A percentile compares a stretch with the other conserved stretches of the same genome.
phyloP scores from a whole-genome alignment of 2,113 vertebrate genomes.

The Oncorhynchus gorbuscha region DNA sequence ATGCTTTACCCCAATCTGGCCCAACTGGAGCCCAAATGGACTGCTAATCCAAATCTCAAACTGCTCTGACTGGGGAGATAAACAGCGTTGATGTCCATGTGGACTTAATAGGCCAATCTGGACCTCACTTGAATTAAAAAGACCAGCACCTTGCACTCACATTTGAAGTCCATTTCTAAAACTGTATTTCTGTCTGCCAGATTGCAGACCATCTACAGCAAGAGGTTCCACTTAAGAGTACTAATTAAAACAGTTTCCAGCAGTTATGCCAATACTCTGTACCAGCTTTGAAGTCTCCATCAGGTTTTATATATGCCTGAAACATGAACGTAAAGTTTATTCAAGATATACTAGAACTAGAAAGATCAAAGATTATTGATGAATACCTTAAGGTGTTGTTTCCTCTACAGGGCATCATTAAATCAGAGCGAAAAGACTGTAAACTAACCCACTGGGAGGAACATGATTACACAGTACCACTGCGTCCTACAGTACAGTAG shows the following conservation, averaged over 20 bases:
- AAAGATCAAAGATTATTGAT: neutral
- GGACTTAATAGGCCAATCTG: conserved; percentile 34
- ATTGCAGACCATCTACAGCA: neutral
- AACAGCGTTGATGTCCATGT: conserved; percentile 13
- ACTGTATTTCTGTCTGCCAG: neutral
- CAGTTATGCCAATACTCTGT: neutral
- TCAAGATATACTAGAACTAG: conserved; percentile 6
- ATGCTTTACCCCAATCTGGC: conserved; percentile 15
- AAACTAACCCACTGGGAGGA: conserved; percentile 12
- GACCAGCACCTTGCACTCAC: neutral
- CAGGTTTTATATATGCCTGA: neutral
- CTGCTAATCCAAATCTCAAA: conserved; percentile 13
- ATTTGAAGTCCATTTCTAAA: conserved; percentile 13
- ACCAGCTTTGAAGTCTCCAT: neutral
- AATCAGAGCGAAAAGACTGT: neutral
- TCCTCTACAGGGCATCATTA: conserved; percentile 1
- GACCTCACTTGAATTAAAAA: conserved; percentile 20
- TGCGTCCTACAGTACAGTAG: neutral
- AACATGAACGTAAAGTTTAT: neutral
- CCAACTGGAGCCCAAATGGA: conserved; percentile 26
- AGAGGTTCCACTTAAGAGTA: neutral
- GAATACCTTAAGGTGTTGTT: conserved; percentile 10
- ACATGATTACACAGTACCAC: conserved; percentile 19
- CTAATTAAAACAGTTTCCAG: neutral
- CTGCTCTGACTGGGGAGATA: conserved; percentile 18